Evolutionary conservation across 35 echinoderm and acorn worm species (phyloP).

Genomic region (Apostichopus parvimensis): DNA sequence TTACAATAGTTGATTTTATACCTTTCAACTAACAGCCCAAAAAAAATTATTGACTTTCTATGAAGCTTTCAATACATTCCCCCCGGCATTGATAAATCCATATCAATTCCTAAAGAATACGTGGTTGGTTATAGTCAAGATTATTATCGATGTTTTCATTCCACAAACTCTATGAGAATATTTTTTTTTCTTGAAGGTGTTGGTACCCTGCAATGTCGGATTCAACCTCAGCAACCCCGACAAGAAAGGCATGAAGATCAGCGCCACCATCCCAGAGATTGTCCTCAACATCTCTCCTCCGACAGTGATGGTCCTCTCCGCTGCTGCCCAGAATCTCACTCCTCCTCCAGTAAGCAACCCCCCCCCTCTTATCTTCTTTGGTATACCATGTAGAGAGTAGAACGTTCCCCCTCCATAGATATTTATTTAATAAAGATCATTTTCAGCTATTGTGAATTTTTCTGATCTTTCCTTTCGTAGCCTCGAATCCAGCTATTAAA

Average conservation of each 20-base stretch:
- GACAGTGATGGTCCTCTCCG: conserved; percentile 78
- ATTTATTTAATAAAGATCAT: neutral
- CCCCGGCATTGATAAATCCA: no score
- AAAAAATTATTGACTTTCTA: no score
- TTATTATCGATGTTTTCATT: no score
- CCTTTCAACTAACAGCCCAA: no score
- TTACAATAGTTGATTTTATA: no score
- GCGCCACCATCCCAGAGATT: conserved; percentile 70
- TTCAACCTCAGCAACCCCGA: conserved; percentile 83
- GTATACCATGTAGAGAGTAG: no score
- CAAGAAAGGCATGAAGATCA: conserved; percentile 81
- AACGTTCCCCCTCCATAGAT: neutral
- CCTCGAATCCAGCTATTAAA: no score
- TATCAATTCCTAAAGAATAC: no score
- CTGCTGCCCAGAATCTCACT: conserved; percentile 71
- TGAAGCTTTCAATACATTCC: no score
- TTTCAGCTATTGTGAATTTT: no score
- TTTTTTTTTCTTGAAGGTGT: conserved; percentile 53
- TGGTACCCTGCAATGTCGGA: conserved; percentile 85
- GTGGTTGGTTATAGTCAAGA: no score
- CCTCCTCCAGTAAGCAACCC: conserved; percentile 63
- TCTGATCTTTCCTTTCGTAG: no score
- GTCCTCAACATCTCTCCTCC: conserved; percentile 86
- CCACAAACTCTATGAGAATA: neutral
- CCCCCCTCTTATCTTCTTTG: neutral